Evolutionary conservation across 1,140 invertebrate species (phyloP).

Genomic region (Dreissena polymorpha): DNA sequence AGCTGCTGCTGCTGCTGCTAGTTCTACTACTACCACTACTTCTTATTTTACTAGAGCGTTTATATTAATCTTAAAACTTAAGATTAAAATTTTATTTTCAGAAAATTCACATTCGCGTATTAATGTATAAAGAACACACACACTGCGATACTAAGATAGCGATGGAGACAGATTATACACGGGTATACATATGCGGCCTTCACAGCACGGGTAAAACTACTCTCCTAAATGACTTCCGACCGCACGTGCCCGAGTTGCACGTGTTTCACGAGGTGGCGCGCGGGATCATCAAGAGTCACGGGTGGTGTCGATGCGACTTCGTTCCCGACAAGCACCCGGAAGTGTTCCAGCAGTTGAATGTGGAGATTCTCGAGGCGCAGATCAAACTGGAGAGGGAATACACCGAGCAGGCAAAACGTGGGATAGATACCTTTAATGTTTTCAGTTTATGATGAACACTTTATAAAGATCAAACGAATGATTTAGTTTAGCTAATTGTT

Average conservation of each 20-base stretch:
- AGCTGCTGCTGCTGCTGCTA: no score
- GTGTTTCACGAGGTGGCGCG: conserved; percentile 57
- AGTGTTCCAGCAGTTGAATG: conserved; percentile 55
- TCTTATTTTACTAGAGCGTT: no score
- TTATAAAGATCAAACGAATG: no score
- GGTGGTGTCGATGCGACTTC: conserved; percentile 56
- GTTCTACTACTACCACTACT: no score
- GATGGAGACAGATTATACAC: conserved; percentile 4
- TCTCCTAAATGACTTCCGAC: conserved; percentile 51
- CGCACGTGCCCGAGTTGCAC: conserved; percentile 33
- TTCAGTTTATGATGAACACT: no score
- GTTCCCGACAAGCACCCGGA: conserved; percentile 51
- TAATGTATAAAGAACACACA: no score
- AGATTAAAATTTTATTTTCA: no score
- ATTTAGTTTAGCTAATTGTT: no score
- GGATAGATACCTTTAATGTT: no score
- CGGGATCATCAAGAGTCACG: conserved; percentile 46
- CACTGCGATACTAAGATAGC: no score
- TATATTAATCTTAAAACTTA: no score
- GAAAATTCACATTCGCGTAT: no score
- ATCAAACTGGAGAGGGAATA: conserved; percentile 46
- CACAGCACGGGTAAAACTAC: conserved; percentile 64
- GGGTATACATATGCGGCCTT: conserved; percentile 58
- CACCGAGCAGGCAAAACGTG: conserved; percentile 25
- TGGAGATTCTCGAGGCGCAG: conserved; percentile 53